Base-by-base conservation (phyloP, 2,113 vertebrate species). In the Odocoileus virginianus region DNA sequence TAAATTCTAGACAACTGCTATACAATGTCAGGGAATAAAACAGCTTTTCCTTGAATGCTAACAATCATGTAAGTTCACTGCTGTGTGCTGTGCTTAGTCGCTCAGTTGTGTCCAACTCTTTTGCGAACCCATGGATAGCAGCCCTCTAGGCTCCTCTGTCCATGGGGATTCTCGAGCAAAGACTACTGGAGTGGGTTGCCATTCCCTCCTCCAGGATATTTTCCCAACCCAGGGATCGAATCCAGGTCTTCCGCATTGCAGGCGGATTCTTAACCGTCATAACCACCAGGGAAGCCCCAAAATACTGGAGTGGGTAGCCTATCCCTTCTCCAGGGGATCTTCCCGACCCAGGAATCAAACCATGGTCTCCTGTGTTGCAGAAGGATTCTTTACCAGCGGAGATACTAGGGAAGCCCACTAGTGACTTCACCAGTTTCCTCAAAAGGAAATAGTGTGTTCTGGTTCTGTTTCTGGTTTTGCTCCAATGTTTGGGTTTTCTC, bases 381-480 rank as follows among this genome's bases (percentile, higher is more conserved):
- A n/a, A 71, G n/a, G n/a, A 36, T 71, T 40, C 67, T 71, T 71
- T 71, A 71, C 19, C n/a, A 71, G 17, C 9, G 17, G 64, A 71
- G 9, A 36, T 71, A 36, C n/a, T n/a, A 36, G 19, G n/a, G n/a
- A 71, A 71, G n/a, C 19, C 67, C 67, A 71, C 67, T 71, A 71
- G 33, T 43, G 82, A 82, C 57, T 79, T 91, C 89, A 91, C 6
- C 64, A 64, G 78, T 64, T 47, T 85, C 30, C 40, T 93, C 45
- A 47, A 50, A 76, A 86, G 71, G 30, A 93, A 93, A 58, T 58
- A 30, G 45, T 33, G 28, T 81, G 45, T 9, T 90, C 27, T 27
- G 76, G 91, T 98, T 98, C 97, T 95, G 96, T 96, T 97, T 98
- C 97, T 96, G 96, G 57, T 97, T 93, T 83, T 92, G 54, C 21